Conservation (phyloP, 2,113 vertebrate genomes). For the Natator depressus region DNA sequence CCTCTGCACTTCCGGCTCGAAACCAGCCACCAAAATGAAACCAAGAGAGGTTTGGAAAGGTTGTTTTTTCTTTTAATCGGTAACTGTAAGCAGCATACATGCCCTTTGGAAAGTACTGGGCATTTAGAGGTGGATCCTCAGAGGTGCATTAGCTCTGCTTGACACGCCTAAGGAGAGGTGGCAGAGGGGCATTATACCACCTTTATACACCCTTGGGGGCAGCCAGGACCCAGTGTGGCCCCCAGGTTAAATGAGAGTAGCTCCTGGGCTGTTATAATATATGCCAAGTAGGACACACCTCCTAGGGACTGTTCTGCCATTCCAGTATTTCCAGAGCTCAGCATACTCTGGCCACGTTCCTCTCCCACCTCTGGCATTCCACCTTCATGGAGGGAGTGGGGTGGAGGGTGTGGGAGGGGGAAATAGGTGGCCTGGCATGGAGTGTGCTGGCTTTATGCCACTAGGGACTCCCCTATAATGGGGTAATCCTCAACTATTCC, state of each 20-base stretch:
- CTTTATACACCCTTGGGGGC: neutral
- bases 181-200: neutral
- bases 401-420: neutral
- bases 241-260: accelerated
- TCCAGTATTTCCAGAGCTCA: neutral
- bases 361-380: neutral
- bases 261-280: neutral
- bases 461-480: accelerated
- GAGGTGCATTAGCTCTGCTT: neutral
- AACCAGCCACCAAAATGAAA: accelerated
- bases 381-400: neutral
- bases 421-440: neutral
- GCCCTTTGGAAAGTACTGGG: neutral
- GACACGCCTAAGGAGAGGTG: neutral
- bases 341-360: accelerated
- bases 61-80: accelerated
- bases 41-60: neutral
- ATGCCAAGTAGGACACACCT: accelerated
- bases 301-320: neutral
- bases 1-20: neutral
- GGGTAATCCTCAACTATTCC: neutral
- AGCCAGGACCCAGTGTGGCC: accelerated
- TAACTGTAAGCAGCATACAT: accelerated
- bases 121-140: neutral
- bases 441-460: neutral